A percentile compares a stretch with the other conserved stretches of the same genome.
phyloP scores from a whole-genome alignment of 92 coral and sea anemone genomes.

The Bergia puertoricense region DNA sequence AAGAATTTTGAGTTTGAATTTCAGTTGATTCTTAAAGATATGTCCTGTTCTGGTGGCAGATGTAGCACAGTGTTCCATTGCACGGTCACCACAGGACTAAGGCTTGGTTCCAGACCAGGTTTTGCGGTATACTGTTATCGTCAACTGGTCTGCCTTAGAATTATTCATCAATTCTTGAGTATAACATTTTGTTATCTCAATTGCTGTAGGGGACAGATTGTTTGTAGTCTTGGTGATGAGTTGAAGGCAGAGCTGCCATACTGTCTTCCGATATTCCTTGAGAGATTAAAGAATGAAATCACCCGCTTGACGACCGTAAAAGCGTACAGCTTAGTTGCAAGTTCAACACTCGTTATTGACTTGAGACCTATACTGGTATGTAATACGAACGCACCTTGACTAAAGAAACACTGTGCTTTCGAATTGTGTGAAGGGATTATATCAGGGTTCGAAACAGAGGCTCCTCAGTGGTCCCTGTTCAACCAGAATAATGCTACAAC shows the following conservation, averaged over 20 bases:
- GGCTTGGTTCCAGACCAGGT: too few relatives aligned
- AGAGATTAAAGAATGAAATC: conserved; percentile 95
- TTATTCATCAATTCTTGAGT: background rate
- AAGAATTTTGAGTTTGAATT: too few relatives aligned
- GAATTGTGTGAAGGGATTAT: background rate
- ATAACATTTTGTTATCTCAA: background rate
- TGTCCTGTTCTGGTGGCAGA: too few relatives aligned
- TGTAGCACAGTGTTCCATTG: too few relatives aligned
- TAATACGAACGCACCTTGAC: background rate
- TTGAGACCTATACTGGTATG: conserved; percentile 92
- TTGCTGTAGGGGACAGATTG: conserved; percentile 89
- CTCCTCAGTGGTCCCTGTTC: too few relatives aligned
- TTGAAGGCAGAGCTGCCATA: conserved; percentile 70
- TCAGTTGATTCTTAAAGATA: too few relatives aligned
- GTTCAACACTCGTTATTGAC: conserved; percentile 89
- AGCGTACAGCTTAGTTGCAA: conserved; percentile 93
- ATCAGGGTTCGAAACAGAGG: background rate
- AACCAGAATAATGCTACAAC: too few relatives aligned
- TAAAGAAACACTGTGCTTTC: background rate
- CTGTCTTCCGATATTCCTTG: conserved; percentile 96
- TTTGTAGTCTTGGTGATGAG: conserved; percentile 94
- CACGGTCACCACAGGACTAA: too few relatives aligned
- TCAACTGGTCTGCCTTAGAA: too few relatives aligned
- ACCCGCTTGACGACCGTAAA: conserved; percentile 96
- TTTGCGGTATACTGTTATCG: background rate